Evolutionary conservation across 2,888 invertebrate species (phyloP).

Genomic region (Apeira syringaria): DNA sequence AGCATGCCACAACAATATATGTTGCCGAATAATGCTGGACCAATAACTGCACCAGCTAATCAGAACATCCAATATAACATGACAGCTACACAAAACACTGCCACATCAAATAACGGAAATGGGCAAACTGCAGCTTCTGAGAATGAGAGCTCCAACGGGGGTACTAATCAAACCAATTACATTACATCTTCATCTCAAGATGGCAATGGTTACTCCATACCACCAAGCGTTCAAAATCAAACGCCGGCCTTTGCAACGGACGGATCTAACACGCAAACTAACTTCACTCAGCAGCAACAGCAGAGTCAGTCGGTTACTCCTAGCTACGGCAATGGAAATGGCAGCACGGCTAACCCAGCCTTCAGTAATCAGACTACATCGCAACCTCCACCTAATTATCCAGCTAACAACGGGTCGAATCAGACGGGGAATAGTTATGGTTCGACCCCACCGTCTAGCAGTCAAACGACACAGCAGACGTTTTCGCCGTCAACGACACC

Average conservation of each 20-base stretch:
- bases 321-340: constrained; percentile 55
- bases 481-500: constrained; percentile 73
- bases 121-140: constrained; percentile 54
- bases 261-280: constrained; percentile 50
- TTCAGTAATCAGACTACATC: constrained; percentile 49
- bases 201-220: constrained; percentile 48
- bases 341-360: constrained; percentile 33
- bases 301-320: constrained; percentile 52
- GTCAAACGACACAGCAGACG: constrained; percentile 57
- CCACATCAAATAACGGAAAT: constrained; percentile 55
- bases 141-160: constrained; percentile 52
- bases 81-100: constrained; percentile 49
- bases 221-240: constrained; percentile 46
- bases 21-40: constrained; percentile 61
- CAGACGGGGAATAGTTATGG: constrained; percentile 52
- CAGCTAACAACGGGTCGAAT: constrained; percentile 59
- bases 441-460: constrained; percentile 46
- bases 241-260: constrained; percentile 60
- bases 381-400: constrained; percentile 60
- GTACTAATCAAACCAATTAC: constrained; percentile 64
- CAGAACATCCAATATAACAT: constrained; percentile 64
- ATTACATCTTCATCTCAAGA: constrained; percentile 76
- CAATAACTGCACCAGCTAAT: constrained; percentile 57
- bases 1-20: constrained; percentile 68
- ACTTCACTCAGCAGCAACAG: constrained; percentile 43